Evolutionary conservation across 2,113 vertebrate genomes (phyloP).

Genomic region (Gambusia affinis): DNA sequence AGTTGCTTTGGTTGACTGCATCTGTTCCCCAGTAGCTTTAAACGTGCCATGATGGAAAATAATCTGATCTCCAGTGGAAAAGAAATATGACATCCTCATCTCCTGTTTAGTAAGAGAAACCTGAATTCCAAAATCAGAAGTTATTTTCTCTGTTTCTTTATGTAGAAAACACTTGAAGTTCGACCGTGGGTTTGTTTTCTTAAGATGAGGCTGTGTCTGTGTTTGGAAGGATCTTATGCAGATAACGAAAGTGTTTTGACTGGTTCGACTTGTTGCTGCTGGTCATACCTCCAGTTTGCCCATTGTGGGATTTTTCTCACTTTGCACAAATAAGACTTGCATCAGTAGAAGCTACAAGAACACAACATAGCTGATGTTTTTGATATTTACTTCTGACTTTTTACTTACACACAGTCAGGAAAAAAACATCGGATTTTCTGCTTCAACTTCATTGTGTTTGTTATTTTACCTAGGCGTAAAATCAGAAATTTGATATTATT

Average conservation of each 20-base stretch:
- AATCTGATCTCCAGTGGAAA: too few relatives aligned
- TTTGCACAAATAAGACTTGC: conserved; percentile 10
- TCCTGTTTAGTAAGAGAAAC: too few relatives aligned
- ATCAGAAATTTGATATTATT: neutral
- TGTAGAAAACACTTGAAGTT: conserved; percentile 14
- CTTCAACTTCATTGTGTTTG: neutral
- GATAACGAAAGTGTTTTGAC: conserved; percentile 31
- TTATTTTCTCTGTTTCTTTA: conserved; percentile 6
- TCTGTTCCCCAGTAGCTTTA: too few relatives aligned
- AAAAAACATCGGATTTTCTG: neutral
- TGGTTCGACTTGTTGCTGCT: conserved; percentile 35
- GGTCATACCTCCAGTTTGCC: conserved; percentile 30
- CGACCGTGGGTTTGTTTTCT: conserved; percentile 4
- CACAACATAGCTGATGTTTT: neutral
- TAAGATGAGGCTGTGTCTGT: conserved; percentile 16
- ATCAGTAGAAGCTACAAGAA: neutral
- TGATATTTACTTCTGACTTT: neutral
- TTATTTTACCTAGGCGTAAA: neutral
- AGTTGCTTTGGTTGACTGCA: too few relatives aligned
- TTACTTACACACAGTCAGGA: neutral
- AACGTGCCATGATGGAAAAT: too few relatives aligned
- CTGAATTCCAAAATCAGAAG: too few relatives aligned
- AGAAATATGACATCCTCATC: too few relatives aligned
- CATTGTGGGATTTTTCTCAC: conserved; percentile 8
- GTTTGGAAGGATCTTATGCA: conserved; percentile 25